Conservation (phyloP, 2,797 vertebrate genomes). For the Pangasius djambal region DNA sequence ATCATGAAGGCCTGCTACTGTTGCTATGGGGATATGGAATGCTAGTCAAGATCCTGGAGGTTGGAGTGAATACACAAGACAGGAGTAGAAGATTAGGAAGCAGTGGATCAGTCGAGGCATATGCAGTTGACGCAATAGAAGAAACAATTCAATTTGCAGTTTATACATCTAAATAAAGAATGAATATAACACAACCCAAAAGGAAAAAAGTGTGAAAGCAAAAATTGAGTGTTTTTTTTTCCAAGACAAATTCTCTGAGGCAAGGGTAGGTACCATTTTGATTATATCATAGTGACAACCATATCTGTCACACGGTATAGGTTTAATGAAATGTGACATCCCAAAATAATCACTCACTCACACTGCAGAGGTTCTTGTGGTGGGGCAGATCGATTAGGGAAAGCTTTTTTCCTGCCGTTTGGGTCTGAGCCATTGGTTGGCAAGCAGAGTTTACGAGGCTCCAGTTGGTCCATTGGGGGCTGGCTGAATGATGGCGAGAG, state of each 20-base stretch:
- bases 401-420: constrained; percentile 44
- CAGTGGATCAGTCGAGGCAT: constrained; percentile 32
- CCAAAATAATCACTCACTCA: constrained; percentile 46
- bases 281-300: constrained; percentile 8
- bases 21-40: constrained; percentile 82
- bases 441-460: constrained; percentile 64
- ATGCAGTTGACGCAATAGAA: constrained; percentile 13
- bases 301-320: constrained; percentile 12
- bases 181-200: not conserved
- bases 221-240: not conserved
- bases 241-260: not conserved
- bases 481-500: constrained; percentile 70
- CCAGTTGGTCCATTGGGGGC: constrained; percentile 77
- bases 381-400: constrained; percentile 56
- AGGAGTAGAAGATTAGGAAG: constrained; percentile 33
- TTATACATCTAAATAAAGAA: not conserved
- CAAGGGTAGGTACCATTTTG: not conserved
- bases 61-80: constrained; percentile 61
- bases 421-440: constrained; percentile 52
- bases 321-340: constrained; percentile 32
- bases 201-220: not conserved
- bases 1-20: constrained; percentile 75
- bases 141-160: not conserved
- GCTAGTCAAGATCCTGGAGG: constrained; percentile 75
- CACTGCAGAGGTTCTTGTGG: constrained; percentile 57